Evolutionary conservation across 1,140 invertebrate species (phyloP).

Genomic region (Charaxes varanes): DNA sequence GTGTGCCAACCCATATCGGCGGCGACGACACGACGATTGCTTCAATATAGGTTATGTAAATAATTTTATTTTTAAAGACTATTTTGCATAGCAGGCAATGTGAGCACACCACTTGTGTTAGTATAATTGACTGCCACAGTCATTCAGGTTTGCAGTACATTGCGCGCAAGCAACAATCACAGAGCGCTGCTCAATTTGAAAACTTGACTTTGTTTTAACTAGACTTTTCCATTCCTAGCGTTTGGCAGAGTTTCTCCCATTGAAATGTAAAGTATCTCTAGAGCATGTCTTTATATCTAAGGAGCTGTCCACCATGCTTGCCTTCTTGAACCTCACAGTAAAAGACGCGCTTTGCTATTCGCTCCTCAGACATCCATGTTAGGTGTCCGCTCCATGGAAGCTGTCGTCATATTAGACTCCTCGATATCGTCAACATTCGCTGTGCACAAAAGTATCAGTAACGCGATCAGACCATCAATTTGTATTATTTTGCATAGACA

Average conservation of each 20-base stretch:
- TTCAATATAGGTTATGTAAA: no score
- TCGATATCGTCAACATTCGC: constrained; percentile 9
- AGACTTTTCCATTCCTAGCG: not conserved
- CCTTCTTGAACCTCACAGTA: no score
- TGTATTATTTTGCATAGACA: no score
- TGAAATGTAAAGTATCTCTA: no score
- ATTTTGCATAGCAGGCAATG: constrained; percentile 1
- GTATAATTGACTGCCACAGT: constrained; percentile 3
- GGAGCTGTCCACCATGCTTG: constrained; percentile 4
- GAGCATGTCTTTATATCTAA: no score
- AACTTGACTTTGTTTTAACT: not conserved
- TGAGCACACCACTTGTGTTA: not conserved
- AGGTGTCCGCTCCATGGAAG: constrained; percentile 24
- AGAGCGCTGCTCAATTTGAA: not conserved
- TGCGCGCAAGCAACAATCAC: not conserved
- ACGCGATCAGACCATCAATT: no score
- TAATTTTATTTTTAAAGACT: no score
- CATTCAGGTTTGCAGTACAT: constrained; percentile 1
- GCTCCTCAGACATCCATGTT: constrained; percentile 14
- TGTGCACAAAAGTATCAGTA: no score
- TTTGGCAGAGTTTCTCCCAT: no score
- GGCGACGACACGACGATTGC: no score
- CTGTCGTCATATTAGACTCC: constrained; percentile 15
- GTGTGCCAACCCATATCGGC: no score
- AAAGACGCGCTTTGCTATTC: constrained; percentile 25